Conservation (phyloP, 2,888 invertebrate species). For the Tetrapedia diversipes region DNA sequence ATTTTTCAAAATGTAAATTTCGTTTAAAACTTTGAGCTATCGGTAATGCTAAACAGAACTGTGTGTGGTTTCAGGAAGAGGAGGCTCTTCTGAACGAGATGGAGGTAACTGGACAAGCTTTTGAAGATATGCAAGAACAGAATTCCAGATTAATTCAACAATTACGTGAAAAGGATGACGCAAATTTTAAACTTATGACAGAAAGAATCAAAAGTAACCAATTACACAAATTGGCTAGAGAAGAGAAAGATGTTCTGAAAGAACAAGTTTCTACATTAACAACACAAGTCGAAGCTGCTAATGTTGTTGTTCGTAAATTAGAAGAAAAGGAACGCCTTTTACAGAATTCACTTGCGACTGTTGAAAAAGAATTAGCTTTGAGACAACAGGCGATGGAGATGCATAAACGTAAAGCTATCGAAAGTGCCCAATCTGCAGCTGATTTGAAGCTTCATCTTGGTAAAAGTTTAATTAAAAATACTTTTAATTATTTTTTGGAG, state of each 20-base stretch:
- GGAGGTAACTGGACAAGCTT: conserved; percentile 99
- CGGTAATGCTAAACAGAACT: conserved; percentile 82
- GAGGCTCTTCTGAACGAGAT: conserved; percentile 98
- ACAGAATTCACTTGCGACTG: conserved; percentile 95
- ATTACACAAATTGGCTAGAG: conserved; percentile 95
- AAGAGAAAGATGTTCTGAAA: conserved; percentile 96
- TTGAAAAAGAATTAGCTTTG: conserved; percentile 96
- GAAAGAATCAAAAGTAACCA: conserved; percentile 98
- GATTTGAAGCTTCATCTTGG: conserved; percentile 97
- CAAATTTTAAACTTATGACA: conserved; percentile 99
- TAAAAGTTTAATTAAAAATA: conserved; percentile 75
- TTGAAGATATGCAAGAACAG: conserved; percentile 99
- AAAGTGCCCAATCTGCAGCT: conserved; percentile 98
- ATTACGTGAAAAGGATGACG: conserved; percentile 97
- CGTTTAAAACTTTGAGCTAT: conserved; percentile 75
- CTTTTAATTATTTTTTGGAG: not conserved
- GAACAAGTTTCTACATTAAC: conserved; percentile 92
- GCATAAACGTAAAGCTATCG: conserved; percentile 98
- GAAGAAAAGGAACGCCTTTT: conserved; percentile 98
- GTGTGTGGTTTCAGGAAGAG: conserved; percentile 89
- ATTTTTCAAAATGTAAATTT: conserved; percentile 1
- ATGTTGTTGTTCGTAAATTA: conserved; percentile 94
- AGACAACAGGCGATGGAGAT: conserved; percentile 98
- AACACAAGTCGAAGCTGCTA: conserved; percentile 96
- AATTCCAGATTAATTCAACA: conserved; percentile 97